A percentile compares a stretch with the other conserved stretches of the same genome.
phyloP scores from a whole-genome alignment of 2,797 vertebrate genomes.

The Manis javanica region DNA sequence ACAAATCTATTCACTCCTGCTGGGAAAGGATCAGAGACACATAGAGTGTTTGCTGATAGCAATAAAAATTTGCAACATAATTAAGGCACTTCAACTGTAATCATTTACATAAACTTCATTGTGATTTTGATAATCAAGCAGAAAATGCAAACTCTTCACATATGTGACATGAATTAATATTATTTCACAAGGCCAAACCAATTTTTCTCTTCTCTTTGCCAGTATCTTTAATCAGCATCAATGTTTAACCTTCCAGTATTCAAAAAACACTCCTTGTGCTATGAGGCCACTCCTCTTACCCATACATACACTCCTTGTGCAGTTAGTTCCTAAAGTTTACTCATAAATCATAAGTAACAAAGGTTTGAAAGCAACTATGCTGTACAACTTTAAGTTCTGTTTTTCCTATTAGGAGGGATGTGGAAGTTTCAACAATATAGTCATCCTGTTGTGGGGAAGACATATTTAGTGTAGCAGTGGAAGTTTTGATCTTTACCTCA shows the following conservation, averaged over 20 bases:
- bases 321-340: neutral
- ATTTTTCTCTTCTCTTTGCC: neutral
- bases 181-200: conserved; percentile 21
- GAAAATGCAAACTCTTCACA: conserved; percentile 12
- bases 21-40: neutral
- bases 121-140: conserved; percentile 32
- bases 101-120: conserved; percentile 17
- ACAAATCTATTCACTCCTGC: neutral
- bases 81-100: neutral
- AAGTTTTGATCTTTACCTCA: neutral
- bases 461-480: neutral
- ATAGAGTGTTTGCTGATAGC: neutral
- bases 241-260: neutral
- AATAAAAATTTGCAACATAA: neutral
- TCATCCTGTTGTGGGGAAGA: neutral
- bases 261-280: neutral
- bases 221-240: neutral
- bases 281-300: neutral
- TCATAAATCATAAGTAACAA: neutral
- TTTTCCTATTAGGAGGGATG: neutral
- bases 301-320: neutral
- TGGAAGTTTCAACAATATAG: neutral
- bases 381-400: neutral
- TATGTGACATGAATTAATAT: neutral
- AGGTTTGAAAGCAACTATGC: neutral